These are phyloP conservation scores for Diplosoma virens DNA, from an alignment of 23 tunicate genomes.

Conservation along the genomic window DNA sequence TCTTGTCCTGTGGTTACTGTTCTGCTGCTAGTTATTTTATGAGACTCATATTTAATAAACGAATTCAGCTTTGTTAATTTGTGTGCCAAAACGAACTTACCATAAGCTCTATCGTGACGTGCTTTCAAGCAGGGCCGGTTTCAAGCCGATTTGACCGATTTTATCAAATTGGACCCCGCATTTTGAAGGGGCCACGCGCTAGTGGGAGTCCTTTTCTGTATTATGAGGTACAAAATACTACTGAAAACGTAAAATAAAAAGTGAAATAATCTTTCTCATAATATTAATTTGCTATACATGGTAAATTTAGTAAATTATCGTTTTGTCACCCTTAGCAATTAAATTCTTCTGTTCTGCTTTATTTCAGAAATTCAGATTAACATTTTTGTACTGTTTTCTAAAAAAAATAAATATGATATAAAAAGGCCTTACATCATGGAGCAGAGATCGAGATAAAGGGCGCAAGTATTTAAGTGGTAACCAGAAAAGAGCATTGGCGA, in stretches of 20 bases:
- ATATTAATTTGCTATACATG: too few relatives aligned
- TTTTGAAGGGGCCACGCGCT: constrained; percentile 28
- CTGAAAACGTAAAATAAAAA: constrained; percentile 16
- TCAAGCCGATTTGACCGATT: constrained; percentile 10
- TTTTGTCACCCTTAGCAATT: neutral
- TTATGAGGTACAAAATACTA: constrained; percentile 28
- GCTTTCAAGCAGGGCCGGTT: neutral
- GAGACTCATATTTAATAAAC: too few relatives aligned
- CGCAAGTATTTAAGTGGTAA: constrained; percentile 20
- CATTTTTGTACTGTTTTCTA: neutral
- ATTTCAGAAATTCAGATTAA: too few relatives aligned
- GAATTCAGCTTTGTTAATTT: too few relatives aligned
- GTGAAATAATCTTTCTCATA: constrained; percentile 22
- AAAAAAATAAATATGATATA: neutral
- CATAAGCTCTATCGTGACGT: too few relatives aligned
- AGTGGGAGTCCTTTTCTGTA: constrained; percentile 29
- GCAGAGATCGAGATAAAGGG: too few relatives aligned
- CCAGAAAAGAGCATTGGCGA: constrained; percentile 21
- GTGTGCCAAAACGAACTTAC: too few relatives aligned
- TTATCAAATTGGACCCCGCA: constrained; percentile 20
- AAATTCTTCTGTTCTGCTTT: neutral
- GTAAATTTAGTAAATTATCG: too few relatives aligned
- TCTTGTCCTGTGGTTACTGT: too few relatives aligned
- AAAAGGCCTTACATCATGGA: too few relatives aligned
- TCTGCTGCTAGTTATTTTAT: too few relatives aligned